These are phyloP conservation scores for Argopecten irradians DNA, from an alignment of 1,140 invertebrate species.

Conservation along the genomic window DNA sequence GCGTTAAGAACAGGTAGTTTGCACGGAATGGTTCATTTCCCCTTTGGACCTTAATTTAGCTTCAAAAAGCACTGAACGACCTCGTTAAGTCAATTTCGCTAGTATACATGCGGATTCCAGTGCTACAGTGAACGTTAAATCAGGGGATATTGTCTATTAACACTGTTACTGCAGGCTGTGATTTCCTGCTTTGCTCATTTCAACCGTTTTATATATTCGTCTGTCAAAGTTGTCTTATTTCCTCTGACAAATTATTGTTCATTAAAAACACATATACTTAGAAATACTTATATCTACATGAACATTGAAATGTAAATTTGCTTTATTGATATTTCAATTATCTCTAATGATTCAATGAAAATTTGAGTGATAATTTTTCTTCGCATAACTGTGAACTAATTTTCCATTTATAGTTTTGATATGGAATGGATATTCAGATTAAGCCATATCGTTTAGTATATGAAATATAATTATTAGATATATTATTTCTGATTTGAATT, in stretches of 20 bases:
- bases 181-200: conserved; percentile 1
- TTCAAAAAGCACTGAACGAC: not conserved
- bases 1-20: not conserved
- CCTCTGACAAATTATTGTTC: not conserved
- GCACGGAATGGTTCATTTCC: not conserved
- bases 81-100: not conserved
- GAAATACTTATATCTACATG: not conserved
- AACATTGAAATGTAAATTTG: not conserved
- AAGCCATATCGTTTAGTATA: too few species aligned
- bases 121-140: not conserved
- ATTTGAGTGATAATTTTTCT: too few species aligned
- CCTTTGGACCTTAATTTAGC: not conserved
- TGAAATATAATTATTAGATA: too few species aligned
- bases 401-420: too few species aligned
- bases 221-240: not conserved
- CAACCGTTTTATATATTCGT: not conserved
- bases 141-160: not conserved
- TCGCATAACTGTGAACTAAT: too few species aligned
- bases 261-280: not conserved
- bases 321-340: too few species aligned
- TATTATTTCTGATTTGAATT: too few species aligned
- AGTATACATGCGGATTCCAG: conserved; percentile 2
- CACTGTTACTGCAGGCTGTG: not conserved
- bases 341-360: too few species aligned
- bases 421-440: too few species aligned